A percentile compares a stretch with the other conserved stretches of the same genome.
phyloP scores from a whole-genome alignment of 1,140 invertebrate genomes.

The Potamilus streckersoni region DNA sequence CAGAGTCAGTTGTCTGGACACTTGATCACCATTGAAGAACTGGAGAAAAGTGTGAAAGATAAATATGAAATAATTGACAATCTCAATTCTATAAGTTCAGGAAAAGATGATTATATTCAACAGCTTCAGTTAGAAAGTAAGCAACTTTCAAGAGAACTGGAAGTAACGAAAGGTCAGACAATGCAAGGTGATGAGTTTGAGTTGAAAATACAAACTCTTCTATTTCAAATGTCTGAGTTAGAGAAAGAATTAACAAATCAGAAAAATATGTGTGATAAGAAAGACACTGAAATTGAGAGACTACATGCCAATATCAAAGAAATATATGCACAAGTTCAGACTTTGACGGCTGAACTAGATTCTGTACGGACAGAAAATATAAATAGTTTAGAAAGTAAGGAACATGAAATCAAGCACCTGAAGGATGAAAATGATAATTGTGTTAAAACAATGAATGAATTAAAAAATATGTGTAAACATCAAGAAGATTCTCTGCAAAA shows the following conservation, averaged over 20 bases:
- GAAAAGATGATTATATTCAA: not conserved
- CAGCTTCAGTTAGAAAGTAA: not conserved
- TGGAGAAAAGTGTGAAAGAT: not conserved
- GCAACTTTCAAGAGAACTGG: constrained; percentile 21
- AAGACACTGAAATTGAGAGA: not conserved
- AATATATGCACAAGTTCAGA: not conserved
- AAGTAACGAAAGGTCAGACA: constrained; percentile 12
- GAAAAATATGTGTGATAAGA: not conserved
- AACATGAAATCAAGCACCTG: constrained; percentile 1
- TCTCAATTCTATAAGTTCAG: not conserved
- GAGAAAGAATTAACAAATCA: constrained; percentile 19
- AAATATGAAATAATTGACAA: not conserved
- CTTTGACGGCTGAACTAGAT: constrained; percentile 2
- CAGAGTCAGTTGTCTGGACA: too few relatives aligned
- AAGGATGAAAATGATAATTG: too few relatives aligned
- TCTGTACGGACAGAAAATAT: not conserved
- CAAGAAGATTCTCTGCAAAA: too few relatives aligned
- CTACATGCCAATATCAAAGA: not conserved
- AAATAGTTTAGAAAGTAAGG: constrained; percentile 1
- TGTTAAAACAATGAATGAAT: too few relatives aligned
- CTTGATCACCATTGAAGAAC: too few relatives aligned
- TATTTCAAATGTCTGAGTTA: constrained; percentile 13
- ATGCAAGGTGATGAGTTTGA: constrained; percentile 17
- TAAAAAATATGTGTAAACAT: too few relatives aligned
- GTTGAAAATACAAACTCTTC: constrained; percentile 16